A percentile compares a stretch with the other conserved stretches of the same genome.
These are phyloP conservation scores for Agrotis exclamationis DNA, from an alignment of 2,888 invertebrate genomes.

Conservation along the genomic window DNA sequence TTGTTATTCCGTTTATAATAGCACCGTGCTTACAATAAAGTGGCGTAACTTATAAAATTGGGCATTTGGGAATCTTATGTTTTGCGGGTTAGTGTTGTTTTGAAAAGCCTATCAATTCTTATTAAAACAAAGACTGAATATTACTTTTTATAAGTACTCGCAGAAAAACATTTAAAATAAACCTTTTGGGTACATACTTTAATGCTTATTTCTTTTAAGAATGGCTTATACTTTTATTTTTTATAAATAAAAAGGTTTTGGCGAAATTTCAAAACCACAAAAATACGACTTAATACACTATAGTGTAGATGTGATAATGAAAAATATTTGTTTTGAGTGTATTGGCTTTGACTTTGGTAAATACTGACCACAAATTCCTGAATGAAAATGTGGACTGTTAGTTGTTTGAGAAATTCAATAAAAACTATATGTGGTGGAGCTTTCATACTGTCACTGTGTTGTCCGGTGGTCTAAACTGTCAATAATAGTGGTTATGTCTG, in stretches of 20 bases:
- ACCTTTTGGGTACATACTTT: neutral
- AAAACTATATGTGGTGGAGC: constrained; percentile 5
- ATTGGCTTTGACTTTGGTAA: constrained; percentile 17
- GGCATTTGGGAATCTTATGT: neutral
- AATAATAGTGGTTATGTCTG: neutral
- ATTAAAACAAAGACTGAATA: neutral
- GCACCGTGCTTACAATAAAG: constrained; percentile 1
- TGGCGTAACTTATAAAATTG: constrained; percentile 13
- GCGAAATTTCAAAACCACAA: neutral
- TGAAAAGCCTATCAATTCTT: neutral
- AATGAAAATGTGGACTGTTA: constrained; percentile 17
- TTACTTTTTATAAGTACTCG: neutral
- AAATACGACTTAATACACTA: neutral
- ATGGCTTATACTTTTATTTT: neutral
- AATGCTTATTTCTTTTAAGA: neutral
- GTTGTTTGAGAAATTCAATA: constrained; percentile 22
- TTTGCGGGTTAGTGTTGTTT: neutral
- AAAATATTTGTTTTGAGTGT: constrained; percentile 27
- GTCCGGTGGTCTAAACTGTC: neutral
- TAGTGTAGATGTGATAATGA: neutral
- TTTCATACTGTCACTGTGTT: neutral
- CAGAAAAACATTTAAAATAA: too few species aligned
- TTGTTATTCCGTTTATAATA: constrained; percentile 24
- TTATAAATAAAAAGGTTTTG: neutral
- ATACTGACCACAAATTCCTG: constrained; percentile 25